Percentiles rank a stretch among this genome's conserved stretches.
Conservation (phyloP, 2,888 invertebrate species). For the Machimus atricapillus region DNA sequence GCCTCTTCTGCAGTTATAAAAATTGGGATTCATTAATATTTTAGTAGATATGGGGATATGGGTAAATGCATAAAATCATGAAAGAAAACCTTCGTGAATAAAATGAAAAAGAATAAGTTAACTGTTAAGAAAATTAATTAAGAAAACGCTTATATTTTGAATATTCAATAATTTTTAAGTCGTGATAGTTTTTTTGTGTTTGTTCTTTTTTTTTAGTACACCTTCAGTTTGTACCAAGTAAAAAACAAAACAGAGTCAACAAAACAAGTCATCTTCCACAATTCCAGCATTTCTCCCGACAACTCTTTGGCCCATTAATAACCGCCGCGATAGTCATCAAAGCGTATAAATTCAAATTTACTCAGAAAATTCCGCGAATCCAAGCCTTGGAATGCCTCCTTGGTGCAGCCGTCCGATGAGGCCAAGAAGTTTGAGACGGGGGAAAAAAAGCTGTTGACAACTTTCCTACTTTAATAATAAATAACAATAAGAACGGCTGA, state of each 20-base stretch:
- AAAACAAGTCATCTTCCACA: not conserved
- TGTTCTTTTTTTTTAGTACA: not conserved
- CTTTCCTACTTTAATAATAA: conserved; percentile 40
- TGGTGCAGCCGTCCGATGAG: not conserved
- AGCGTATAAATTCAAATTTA: conserved; percentile 13
- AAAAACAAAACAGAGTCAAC: not conserved
- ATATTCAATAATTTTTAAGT: not conserved
- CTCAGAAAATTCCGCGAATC: conserved; percentile 35
- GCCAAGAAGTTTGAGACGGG: not conserved
- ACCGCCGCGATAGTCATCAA: conserved; percentile 24
- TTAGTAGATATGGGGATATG: not conserved
- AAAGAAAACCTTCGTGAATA: not conserved
- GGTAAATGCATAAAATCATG: not conserved
- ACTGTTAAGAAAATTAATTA: not conserved
- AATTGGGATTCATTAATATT: not conserved
- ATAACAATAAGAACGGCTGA: conserved; percentile 23
- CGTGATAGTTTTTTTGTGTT: not conserved
- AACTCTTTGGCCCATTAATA: conserved; percentile 29
- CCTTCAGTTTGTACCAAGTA: not conserved
- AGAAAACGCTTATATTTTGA: not conserved
- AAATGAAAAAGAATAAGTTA: not conserved
- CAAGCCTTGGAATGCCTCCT: conserved; percentile 13
- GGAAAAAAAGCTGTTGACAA: conserved; percentile 40
- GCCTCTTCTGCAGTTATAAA: not conserved
- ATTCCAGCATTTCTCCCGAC: not conserved